Percentiles rank a stretch among this genome's conserved stretches.
Conservation (phyloP, 1,140 invertebrate genomes). For the Ostrea edulis region DNA sequence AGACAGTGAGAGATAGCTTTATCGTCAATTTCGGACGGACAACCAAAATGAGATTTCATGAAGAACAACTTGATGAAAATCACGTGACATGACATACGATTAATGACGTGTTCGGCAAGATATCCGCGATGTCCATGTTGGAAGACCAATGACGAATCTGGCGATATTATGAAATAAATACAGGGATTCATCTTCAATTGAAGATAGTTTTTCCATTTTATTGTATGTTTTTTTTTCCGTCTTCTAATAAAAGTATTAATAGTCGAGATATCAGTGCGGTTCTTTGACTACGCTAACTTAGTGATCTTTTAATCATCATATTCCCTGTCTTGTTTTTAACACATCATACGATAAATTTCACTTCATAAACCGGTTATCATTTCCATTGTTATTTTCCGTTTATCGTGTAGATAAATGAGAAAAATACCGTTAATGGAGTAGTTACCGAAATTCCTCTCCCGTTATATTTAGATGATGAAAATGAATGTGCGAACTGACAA, state of each 20-base stretch:
- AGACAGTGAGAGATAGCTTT: slow-evolving; percentile 15
- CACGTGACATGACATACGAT: neutral
- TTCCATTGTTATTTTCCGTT: neutral
- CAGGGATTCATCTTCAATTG: neutral
- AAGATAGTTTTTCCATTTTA: neutral
- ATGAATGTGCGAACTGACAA: slow-evolving; percentile 32
- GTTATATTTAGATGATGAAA: slow-evolving; percentile 24
- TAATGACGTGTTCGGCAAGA: neutral
- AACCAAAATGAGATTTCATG: neutral
- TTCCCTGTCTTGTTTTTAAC: no score
- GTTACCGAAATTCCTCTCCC: neutral
- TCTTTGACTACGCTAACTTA: no score
- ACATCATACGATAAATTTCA: no score
- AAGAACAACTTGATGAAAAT: slow-evolving; percentile 21
- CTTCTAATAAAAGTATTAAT: neutral
- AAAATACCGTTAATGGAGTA: slow-evolving; percentile 2
- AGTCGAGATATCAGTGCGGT: no score
- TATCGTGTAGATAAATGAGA: neutral
- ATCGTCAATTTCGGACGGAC: slow-evolving; percentile 35
- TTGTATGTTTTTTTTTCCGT: neutral
- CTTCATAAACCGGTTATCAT: no score
- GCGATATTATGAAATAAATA: neutral
- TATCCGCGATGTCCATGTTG: neutral
- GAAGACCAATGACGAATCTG: neutral
- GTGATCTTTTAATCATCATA: no score